Base-by-base conservation (phyloP, 2,888 invertebrate genomes). In the Limnephilus rhombicus region DNA sequence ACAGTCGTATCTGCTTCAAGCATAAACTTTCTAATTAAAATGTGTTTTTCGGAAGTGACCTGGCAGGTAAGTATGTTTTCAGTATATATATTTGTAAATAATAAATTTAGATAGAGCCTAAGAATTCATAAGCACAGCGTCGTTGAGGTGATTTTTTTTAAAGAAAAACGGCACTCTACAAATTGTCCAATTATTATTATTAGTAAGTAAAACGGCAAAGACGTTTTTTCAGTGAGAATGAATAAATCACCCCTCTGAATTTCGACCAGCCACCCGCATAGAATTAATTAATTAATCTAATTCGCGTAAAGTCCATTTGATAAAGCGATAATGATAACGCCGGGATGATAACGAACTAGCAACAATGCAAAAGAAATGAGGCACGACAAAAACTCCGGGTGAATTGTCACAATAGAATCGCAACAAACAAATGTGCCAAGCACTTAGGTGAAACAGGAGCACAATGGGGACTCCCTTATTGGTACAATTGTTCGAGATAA, bases 371-470 rank as follows among this genome's bases (percentile, higher is more conserved):
- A 31, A 31, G 87, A 88, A 68, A 68, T 88, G 53, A 68, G 18
- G 68, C 37, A 15, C 9, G 18, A 88, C 88, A 88, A 88, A 88
- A 68, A 37, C 88, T 88, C 15, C 88, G 31, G 88, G 68, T 34
- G 31, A 68, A 88, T 68, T 88, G 88, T 80, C 88, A 88, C 88
- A 88, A 88, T 88, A 88, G 88, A 86, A 87, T 88, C 68, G 68
- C 37, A 37, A 68, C 88, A 88, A 80, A 49, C 7, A 86, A 83
- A 86, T 49, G 86, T 86, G 86, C 86, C 68, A 49, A 29, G 86
- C 86, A 86, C 86, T 86, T 86, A 29, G 49, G n/a, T 86, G 86
- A 86, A 86, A 86, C 45, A 49, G 86, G 12, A 86, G 41, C 86
- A 86, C 88, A 88, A 88, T 68, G 68, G 88, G 53, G 53, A 12